Evolutionary conservation across 2,888 invertebrate species (phyloP), one percentile per base, ranked within the genome.

Genomic region (Lithophane socia): DNA sequence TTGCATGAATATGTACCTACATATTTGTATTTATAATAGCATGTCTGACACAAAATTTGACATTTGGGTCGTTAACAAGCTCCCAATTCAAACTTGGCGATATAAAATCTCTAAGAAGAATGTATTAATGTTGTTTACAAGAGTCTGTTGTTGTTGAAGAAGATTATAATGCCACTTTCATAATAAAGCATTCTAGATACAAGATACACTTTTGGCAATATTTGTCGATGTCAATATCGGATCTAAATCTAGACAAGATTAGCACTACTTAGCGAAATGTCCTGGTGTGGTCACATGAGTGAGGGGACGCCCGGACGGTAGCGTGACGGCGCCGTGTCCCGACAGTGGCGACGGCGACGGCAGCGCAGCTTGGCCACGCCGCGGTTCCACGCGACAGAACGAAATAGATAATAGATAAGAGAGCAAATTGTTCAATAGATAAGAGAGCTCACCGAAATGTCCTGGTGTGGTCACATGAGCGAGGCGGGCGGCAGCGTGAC

Each of bases 271-370:
- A 44, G 37, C 24, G 24, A 58, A 70, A 73, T 24, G 4, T 42
- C 12, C 8, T 4, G 24, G 52, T 64, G 54, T 60, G 29, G 65
- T 91, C 89, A 96, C 96, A 96, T 96, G 67, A 96, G 95, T 0
- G 95, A 94, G 1, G 96, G 0, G 96, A n/a, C n/a, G n/a, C n/a
- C n/a, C n/a, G n/a, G n/a, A 96, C 0, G 96, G 96, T 0, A 96
- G 89, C 88, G 97, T 92, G 84, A 96, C 94, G 0, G 96, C 95
- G 0, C 95, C 96, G 79, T 96, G 96, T 0, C 98, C 98, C 0
- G 98, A 98, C 65, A 98, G 93, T 0, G 97, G 97, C 21, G 96
- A 94, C 0, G 98, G 98, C n/a, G 96, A 94, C 0, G 98, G 98
- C 52, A 98, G 93, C 9, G 97, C 52, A 98, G 93, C 9, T 96